Evolutionary conservation across 2,113 vertebrate species (phyloP).

Genomic region (Tragelaphus strepsiceros): DNA sequence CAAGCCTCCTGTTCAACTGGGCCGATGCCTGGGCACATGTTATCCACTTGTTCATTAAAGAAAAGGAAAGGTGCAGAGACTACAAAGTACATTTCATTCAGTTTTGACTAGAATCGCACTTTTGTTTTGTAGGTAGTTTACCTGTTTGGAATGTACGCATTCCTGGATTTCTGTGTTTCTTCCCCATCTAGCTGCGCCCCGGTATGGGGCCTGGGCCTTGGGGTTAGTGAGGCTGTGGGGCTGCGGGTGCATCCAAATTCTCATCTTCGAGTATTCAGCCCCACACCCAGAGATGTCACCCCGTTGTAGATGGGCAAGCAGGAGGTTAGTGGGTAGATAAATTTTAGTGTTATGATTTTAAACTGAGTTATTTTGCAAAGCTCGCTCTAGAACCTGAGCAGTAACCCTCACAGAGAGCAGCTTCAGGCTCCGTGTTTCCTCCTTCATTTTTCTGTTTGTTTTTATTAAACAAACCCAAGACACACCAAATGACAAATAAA

Average conservation of each 20-base stretch:
- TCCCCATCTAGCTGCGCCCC: accelerated
- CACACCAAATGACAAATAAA: not conserved
- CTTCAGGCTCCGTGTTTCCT: not conserved
- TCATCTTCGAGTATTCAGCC: not conserved
- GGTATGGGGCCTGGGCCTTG: not conserved
- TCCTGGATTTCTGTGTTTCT: not conserved
- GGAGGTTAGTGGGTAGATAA: accelerated
- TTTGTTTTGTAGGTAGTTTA: too few relatives aligned
- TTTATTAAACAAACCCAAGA: not conserved
- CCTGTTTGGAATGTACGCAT: accelerated
- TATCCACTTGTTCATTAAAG: not conserved
- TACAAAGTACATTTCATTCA: not conserved
- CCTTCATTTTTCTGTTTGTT: not conserved
- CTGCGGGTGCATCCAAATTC: accelerated
- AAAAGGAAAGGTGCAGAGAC: accelerated
- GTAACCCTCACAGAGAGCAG: too few relatives aligned
- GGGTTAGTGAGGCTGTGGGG: accelerated
- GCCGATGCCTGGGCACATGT: accelerated
- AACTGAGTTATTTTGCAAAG: not conserved
- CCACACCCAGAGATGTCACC: accelerated
- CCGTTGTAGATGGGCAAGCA: accelerated
- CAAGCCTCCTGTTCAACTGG: too few relatives aligned
- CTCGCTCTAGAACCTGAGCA: accelerated
- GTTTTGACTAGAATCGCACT: not conserved
- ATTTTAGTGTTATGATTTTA: not conserved